These are phyloP conservation scores for Hippasteria phrygiana DNA, from an alignment of 53 echinoderm and acorn worm species.

Conservation along the genomic window DNA sequence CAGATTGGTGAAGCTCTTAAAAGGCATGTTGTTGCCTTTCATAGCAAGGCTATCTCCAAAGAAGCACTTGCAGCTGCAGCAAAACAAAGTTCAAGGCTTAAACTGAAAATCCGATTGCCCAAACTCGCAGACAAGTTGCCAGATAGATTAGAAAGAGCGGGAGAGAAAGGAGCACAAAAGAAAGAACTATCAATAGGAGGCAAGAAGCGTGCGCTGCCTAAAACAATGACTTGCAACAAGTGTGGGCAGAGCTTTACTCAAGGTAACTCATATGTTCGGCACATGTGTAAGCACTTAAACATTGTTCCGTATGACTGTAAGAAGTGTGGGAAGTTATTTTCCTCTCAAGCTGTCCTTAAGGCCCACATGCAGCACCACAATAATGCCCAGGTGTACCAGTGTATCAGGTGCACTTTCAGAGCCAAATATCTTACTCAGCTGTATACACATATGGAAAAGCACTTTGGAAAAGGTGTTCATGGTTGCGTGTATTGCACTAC, in stretches of 20 bases:
- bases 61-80: constrained; percentile 55
- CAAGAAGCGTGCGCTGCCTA: constrained; percentile 48
- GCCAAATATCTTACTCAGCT: constrained; percentile 56
- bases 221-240: constrained; percentile 61
- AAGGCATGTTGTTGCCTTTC: constrained; percentile 54
- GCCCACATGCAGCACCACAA: constrained; percentile 58
- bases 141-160: neutral
- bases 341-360: constrained; percentile 57
- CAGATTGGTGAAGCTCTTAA: constrained; percentile 59
- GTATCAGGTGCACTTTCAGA: constrained; percentile 41
- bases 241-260: constrained; percentile 57
- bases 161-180: neutral
- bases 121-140: constrained; percentile 36
- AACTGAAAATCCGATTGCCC: constrained; percentile 56
- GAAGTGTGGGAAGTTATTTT: constrained; percentile 55
- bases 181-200: neutral
- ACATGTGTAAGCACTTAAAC: constrained; percentile 54
- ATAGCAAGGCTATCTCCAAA: constrained; percentile 54
- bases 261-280: constrained; percentile 57
- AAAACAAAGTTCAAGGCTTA: constrained; percentile 42
- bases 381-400: constrained; percentile 51
- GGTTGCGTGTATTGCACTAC: constrained; percentile 63
- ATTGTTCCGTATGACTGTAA: constrained; percentile 55
- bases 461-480: constrained; percentile 59
- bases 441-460: constrained; percentile 56